Evolutionary conservation across 2,888 invertebrate species (phyloP).

Genomic region (Deroplatys truncata): DNA sequence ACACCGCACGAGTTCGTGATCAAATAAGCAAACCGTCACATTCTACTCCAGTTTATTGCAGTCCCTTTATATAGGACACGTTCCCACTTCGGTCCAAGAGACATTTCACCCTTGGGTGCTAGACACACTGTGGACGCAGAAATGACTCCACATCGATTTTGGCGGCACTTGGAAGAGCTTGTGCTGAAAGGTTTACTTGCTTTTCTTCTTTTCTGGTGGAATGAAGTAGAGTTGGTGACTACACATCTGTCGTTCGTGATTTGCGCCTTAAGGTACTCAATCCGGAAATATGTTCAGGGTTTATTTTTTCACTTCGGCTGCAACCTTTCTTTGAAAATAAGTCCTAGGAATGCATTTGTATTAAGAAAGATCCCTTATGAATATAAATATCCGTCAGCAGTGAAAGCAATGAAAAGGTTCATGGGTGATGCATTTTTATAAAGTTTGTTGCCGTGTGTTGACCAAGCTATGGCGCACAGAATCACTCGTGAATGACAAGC

Average conservation of each 20-base stretch:
- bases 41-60: neutral
- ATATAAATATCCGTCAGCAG: too few relatives aligned
- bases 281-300: too few relatives aligned
- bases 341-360: too few relatives aligned
- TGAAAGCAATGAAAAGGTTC: too few relatives aligned
- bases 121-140: neutral
- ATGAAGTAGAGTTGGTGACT: neutral
- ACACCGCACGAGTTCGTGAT: neutral
- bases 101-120: neutral
- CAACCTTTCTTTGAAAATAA: too few relatives aligned
- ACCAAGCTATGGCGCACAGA: too few relatives aligned
- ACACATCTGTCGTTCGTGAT: neutral
- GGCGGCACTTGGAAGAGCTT: neutral
- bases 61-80: neutral
- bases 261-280: neutral
- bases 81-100: neutral
- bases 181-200: neutral
- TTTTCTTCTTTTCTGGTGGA: neutral
- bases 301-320: too few relatives aligned
- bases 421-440: too few relatives aligned
- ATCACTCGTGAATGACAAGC: too few relatives aligned
- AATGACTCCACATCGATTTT: neutral
- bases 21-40: neutral
- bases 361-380: too few relatives aligned
- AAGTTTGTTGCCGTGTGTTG: too few relatives aligned